Evolutionary conservation across 2,113 vertebrate genomes (phyloP).

Genomic region (Rhipidura dahli): DNA sequence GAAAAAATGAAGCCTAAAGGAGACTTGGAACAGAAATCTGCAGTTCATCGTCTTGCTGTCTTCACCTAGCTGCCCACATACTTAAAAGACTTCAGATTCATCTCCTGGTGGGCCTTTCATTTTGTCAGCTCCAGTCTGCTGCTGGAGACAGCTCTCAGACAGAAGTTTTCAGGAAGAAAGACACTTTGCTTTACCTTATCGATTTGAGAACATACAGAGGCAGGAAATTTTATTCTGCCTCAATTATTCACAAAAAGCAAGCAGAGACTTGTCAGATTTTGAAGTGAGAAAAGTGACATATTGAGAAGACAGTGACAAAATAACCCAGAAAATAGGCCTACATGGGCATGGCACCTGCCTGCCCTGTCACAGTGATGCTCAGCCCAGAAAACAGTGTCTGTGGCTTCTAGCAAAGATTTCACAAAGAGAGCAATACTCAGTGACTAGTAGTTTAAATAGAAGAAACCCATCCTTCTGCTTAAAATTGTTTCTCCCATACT

Average conservation of each 20-base stretch:
- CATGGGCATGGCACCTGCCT: slow-evolving; percentile 5
- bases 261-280: slow-evolving; percentile 36
- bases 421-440: not conserved
- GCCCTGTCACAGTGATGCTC: not conserved
- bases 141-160: slow-evolving; percentile 24
- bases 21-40: not conserved
- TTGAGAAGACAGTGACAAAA: slow-evolving; percentile 47
- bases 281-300: slow-evolving; percentile 23
- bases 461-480: not conserved
- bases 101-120: slow-evolving; percentile 52
- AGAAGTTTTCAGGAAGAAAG: slow-evolving; percentile 38
- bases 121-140: slow-evolving; percentile 31
- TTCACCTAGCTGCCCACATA: slow-evolving; percentile 43
- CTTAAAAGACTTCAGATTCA: slow-evolving; percentile 10
- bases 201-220: slow-evolving; percentile 29
- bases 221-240: slow-evolving; percentile 27
- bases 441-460: not conserved
- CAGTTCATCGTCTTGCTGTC: not conserved
- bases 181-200: slow-evolving; percentile 44
- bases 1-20: not conserved
- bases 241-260: slow-evolving; percentile 36
- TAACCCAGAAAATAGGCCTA: not conserved
- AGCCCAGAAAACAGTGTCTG: not conserved
- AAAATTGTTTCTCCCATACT: not conserved
- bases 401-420: not conserved